Percentiles rank a stretch among this genome's conserved stretches.
Conservation (phyloP, 2,888 invertebrate species). For the Cerastis leucographa region DNA sequence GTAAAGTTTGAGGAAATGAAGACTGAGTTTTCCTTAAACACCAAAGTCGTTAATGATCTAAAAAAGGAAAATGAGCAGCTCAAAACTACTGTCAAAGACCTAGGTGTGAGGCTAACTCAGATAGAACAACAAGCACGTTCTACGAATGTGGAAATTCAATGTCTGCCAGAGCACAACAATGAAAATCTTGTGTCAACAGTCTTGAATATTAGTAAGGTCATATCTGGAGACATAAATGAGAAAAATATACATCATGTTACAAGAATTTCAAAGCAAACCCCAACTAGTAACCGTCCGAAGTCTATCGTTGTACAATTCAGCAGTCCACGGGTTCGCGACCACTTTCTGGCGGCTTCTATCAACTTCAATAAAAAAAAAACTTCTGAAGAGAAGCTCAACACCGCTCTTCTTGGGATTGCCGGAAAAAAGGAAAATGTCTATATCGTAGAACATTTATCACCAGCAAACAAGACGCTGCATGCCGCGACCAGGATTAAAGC, state of each 20-base stretch:
- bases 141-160: constrained; percentile 9
- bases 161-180: neutral
- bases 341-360: neutral
- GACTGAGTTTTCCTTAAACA: constrained; percentile 5
- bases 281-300: neutral
- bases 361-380: neutral
- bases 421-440: neutral
- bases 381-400: neutral
- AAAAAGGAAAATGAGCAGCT: constrained; percentile 1
- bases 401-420: neutral
- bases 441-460: neutral
- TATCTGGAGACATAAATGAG: neutral
- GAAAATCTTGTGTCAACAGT: neutral
- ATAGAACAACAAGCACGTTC: neutral
- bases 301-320: neutral
- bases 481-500: neutral
- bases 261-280: neutral
- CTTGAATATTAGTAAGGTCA: neutral
- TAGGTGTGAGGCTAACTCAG: constrained; percentile 7
- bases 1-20: constrained; percentile 13
- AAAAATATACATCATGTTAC: neutral
- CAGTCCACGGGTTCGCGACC: neutral
- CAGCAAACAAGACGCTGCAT: neutral
- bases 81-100: neutral
- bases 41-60: neutral